These are phyloP conservation scores for Schizothorax lantsangensis DNA, from an alignment of 2,797 vertebrate species.

Conservation along the genomic window DNA sequence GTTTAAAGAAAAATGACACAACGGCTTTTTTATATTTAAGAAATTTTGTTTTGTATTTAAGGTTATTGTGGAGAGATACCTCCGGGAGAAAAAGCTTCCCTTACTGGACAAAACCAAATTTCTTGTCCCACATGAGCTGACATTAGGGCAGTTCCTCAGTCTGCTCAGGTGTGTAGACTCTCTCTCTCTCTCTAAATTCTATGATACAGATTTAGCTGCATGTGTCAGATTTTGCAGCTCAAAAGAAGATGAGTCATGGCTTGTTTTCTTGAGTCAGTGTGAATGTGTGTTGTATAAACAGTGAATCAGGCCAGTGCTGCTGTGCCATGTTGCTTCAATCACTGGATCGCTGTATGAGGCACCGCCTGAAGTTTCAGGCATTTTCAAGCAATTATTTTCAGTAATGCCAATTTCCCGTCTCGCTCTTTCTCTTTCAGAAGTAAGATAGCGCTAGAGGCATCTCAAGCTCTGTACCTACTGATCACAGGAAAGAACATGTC, in stretches of 20 bases:
- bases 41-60: conserved; percentile 57
- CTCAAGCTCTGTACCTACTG: conserved; percentile 81
- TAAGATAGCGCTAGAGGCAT: conserved; percentile 79
- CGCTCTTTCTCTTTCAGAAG: conserved; percentile 69
- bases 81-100: conserved; percentile 80
- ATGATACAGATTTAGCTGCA: not conserved
- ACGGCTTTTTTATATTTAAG: not conserved
- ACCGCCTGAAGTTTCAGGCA: not conserved
- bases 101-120: conserved; percentile 85
- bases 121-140: conserved; percentile 84
- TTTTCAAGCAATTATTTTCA: not conserved
- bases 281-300: not conserved
- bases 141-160: conserved; percentile 84
- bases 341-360: not conserved
- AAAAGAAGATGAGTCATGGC: not conserved
- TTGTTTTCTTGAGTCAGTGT: conserved; percentile 7
- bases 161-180: conserved; percentile 77
- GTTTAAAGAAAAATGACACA: not conserved
- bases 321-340: not conserved
- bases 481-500: conserved; percentile 82
- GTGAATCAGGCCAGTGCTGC: conserved; percentile 12
- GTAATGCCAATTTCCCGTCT: not conserved
- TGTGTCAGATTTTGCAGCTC: not conserved
- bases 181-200: not conserved
- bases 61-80: conserved; percentile 86